Evolutionary conservation across 2,888 invertebrate species (phyloP), one percentile per base, ranked within the genome.

Genomic region (Sialis lutaria): DNA sequence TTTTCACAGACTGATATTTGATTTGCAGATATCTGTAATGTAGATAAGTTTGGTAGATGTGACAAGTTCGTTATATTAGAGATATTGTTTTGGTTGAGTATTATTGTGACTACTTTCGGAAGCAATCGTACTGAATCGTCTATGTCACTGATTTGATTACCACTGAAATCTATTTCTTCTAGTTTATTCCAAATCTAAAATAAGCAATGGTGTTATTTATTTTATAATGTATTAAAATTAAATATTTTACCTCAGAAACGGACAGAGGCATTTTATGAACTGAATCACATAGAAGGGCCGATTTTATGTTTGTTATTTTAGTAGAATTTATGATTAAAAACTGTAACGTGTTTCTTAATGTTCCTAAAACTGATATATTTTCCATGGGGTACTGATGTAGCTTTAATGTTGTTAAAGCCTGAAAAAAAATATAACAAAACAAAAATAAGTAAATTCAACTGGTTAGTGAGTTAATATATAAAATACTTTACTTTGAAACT

Each of bases 271-370:
- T 64, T 62, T 83, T 87, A 58, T 90, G 87, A 51, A 90, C 67
- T 54, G 85, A 78, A 64, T 91, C 92, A 59, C 90, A 88, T 50
- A 91, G 73, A 6, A 90, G 70, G 52, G 91, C 74, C 60, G 90
- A 83, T 56, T 82, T 81, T 47, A 90, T 74, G 10, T 74, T 76
- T 44, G 71, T 72, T 33, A 84, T 70, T 50, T 69, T 70, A 6
- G 83, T 80, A 48, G 79, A 74, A 48, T 78, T 72, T 37, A 86
- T 78, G 43, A 73, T 73, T 1, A 90, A 61, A 48, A 67, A 67
- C 44, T 68, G 68, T 0, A 88, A 67, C 0, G 80, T 80, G 47
- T 77, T 74, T 30, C 88, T 67, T 35, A 73, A 56, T 55, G 69
- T 69, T 52, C 73, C 69, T 62, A 72, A 55, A 53, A 70, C 62